Evolutionary conservation across 2,888 invertebrate species (phyloP), one percentile per base, ranked within the genome.

Genomic region (Drosophila buzzatii): DNA sequence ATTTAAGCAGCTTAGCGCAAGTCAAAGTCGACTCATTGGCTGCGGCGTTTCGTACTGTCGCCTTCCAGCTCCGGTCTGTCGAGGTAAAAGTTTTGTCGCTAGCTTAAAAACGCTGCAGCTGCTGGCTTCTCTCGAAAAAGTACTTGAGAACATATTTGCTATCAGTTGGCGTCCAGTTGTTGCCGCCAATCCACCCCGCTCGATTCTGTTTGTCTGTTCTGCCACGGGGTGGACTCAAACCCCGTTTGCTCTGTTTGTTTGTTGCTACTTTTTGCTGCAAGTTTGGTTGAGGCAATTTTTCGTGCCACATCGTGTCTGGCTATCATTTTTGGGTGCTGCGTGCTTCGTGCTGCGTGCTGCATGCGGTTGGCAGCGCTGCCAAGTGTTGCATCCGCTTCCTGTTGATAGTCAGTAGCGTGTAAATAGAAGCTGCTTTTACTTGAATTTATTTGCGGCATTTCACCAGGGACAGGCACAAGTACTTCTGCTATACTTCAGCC

Each of bases 341-440:
- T 85, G 53, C 65, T 71, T 64, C 70, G 71, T 85, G 83, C 69
- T 79, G 71, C 70, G 4, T 85, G 83, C 69, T 39, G 53, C 23
- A 37, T 37, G 53, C 53, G 88, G 88, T 87, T 85, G 88, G 82
- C 82, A 80, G 83, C 70, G 81, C 83, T 88, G 89, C 78, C 82
- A 89, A 85, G 85, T 85, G 90, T 88, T 89, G 85, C 90, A 89
- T 85, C 85, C 86, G 86, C 55, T 86, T 86, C 90, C 90, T 88
- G 90, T 90, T 90, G 86, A 82, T 83, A 89, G 70, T 89, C 89
- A 81, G 76, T 86, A 84, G 81, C 82, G 82, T 87, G 89, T 73
- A 83, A 89, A 84, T 86, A 85, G 88, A 87, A 83, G 82, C 88
- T 81, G 82, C 84, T 79, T 76, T 76, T 64, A 76, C 79, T 82